phyloP scores from a whole-genome alignment of 2,888 invertebrate genomes.

The Elaeidobius kamerunicus region DNA sequence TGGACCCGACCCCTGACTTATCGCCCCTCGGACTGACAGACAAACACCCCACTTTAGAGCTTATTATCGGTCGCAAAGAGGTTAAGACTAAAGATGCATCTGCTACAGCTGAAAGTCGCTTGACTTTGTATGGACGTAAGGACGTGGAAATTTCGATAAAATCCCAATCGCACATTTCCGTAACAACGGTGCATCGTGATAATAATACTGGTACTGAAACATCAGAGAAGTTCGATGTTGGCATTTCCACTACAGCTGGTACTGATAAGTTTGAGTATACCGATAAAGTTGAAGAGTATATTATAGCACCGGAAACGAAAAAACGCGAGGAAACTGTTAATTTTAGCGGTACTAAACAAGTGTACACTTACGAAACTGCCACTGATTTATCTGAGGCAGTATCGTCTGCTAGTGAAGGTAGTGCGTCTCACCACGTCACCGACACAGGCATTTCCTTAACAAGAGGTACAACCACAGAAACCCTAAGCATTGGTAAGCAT shows the following conservation, averaged over 20 bases:
- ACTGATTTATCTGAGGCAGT: constrained; percentile 35
- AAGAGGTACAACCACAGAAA: constrained; percentile 51
- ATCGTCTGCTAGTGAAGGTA: constrained; percentile 50
- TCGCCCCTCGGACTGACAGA: constrained; percentile 32
- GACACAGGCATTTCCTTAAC: constrained; percentile 57
- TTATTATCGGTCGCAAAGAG: constrained; percentile 55
- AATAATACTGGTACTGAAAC: constrained; percentile 49
- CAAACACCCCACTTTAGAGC: constrained; percentile 48
- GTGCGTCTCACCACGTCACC: constrained; percentile 53
- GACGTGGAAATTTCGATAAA: constrained; percentile 56
- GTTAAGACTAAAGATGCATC: constrained; percentile 53
- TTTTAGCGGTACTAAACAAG: constrained; percentile 53
- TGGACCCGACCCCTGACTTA: constrained; percentile 40
- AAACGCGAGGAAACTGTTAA: constrained; percentile 53
- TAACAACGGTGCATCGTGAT: constrained; percentile 49
- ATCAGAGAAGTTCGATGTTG: constrained; percentile 51
- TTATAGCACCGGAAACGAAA: constrained; percentile 46
- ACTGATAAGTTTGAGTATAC: constrained; percentile 42
- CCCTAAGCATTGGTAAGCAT: constrained; percentile 48
- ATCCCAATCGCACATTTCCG: constrained; percentile 55
- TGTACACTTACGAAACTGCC: constrained; percentile 52
- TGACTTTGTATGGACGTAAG: constrained; percentile 53
- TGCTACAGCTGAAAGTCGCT: constrained; percentile 53
- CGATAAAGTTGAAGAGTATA: constrained; percentile 42
- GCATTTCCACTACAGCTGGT: constrained; percentile 49